Evolutionary conservation across 2,113 vertebrate species (phyloP).

Genomic region (Gymnorhina tibicen): DNA sequence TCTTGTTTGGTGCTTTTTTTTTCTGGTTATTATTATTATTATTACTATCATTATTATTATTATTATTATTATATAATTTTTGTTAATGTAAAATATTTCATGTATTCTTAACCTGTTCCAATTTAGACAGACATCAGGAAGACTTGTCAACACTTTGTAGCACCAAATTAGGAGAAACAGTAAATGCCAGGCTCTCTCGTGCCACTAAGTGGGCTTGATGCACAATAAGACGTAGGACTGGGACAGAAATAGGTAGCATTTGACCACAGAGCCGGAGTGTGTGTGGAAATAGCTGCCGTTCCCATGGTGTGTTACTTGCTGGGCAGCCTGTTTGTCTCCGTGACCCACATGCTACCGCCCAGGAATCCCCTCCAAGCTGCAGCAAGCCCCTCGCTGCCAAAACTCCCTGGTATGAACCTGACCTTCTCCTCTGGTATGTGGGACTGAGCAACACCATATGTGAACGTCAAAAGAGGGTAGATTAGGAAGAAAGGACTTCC

Average conservation of each 20-base stretch:
- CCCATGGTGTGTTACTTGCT: neutral
- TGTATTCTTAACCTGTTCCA: neutral
- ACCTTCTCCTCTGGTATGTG: neutral
- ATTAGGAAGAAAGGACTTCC: conserved; percentile 48
- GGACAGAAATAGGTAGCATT: neutral
- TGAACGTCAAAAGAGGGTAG: neutral
- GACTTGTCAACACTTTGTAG: neutral
- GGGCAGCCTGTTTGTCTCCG: neutral
- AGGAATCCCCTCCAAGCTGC: neutral
- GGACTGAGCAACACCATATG: neutral
- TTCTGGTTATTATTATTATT: neutral
- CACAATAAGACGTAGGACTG: accelerated
- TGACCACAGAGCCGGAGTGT: neutral
- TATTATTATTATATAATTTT: neutral
- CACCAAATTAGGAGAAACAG: neutral
- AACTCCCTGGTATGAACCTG: neutral
- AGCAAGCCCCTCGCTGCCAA: neutral
- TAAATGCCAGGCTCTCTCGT: neutral
- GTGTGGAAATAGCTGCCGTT: neutral
- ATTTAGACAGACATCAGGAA: neutral
- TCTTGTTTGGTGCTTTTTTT: neutral
- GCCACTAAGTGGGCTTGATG: neutral
- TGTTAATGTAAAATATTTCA: neutral
- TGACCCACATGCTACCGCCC: neutral
- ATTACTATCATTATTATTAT: too few relatives aligned